Conservation (phyloP, 2,888 invertebrate genomes). For the Drosophila rubida region DNA sequence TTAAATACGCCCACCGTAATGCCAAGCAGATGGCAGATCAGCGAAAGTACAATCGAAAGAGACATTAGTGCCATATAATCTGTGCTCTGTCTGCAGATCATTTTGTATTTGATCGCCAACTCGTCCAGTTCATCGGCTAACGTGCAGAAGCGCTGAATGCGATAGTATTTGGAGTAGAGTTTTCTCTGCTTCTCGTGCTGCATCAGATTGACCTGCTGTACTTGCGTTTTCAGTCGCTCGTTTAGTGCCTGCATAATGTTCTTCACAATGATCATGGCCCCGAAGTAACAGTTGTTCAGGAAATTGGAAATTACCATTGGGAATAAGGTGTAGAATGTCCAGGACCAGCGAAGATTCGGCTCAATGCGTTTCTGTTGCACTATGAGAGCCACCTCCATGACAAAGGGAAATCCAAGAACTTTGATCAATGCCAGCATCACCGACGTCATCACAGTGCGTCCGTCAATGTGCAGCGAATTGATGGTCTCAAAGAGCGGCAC, state of each 20-base stretch:
- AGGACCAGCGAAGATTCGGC: constrained; percentile 58
- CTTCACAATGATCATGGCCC: constrained; percentile 66
- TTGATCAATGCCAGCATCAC: constrained; percentile 62
- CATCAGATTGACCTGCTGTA: constrained; percentile 70
- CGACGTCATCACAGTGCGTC: constrained; percentile 32
- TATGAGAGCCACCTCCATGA: constrained; percentile 65
- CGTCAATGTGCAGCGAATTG: constrained; percentile 55
- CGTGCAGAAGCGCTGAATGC: constrained; percentile 79
- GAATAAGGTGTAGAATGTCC: constrained; percentile 69
- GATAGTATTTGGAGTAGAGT: constrained; percentile 71
- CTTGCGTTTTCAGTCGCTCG: constrained; percentile 54
- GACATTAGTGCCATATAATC: constrained; percentile 63
- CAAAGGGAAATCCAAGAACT: constrained; percentile 66
- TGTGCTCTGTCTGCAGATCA: constrained; percentile 56
- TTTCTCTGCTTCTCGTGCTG: constrained; percentile 59
- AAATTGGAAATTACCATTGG: constrained; percentile 78
- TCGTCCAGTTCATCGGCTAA: constrained; percentile 81
- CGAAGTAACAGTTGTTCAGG: constrained; percentile 79
- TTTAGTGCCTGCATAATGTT: constrained; percentile 71
- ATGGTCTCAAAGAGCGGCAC: constrained; percentile 63
- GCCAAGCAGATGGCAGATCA: constrained; percentile 80
- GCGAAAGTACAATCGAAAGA: constrained; percentile 72
- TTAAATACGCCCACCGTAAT: constrained; percentile 80
- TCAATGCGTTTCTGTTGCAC: constrained; percentile 63
- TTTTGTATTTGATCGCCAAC: constrained; percentile 52